phyloP scores from a whole-genome alignment of 1,140 invertebrate species.

The Elysia chlorotica region DNA sequence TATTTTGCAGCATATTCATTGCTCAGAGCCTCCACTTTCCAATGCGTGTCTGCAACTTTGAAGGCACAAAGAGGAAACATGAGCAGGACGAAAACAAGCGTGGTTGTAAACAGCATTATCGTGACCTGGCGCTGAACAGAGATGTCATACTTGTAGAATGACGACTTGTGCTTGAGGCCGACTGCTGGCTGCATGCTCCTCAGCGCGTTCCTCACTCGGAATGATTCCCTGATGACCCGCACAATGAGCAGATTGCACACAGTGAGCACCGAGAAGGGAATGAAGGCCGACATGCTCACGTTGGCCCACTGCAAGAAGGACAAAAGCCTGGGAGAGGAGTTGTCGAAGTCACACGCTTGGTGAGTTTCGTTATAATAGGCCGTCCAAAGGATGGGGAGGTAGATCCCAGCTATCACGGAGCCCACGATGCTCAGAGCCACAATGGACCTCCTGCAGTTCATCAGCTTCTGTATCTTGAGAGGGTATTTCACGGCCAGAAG shows the following conservation, averaged over 20 bases:
- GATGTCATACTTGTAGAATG: too few species aligned
- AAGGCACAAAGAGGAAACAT: constrained; percentile 45
- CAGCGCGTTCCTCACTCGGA: constrained; percentile 25
- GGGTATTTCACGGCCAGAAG: constrained; percentile 25
- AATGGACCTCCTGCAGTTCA: constrained; percentile 1
- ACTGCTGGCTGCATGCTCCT: not conserved
- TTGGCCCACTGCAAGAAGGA: constrained; percentile 42
- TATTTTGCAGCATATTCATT: constrained; percentile 14
- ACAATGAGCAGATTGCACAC: constrained; percentile 46
- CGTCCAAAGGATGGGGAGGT: constrained; percentile 21
- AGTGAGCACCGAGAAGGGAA: constrained; percentile 37
- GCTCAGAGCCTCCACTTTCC: not conserved
- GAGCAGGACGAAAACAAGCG: constrained; percentile 40
- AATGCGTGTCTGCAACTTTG: constrained; percentile 30
- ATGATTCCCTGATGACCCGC: constrained; percentile 30
- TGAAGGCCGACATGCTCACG: constrained; percentile 35
- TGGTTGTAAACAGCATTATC: constrained; percentile 41
- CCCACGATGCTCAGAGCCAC: constrained; percentile 4
- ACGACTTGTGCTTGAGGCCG: not conserved
- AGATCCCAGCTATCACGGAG: constrained; percentile 5
- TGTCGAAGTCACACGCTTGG: not conserved
- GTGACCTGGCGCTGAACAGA: constrained; percentile 14
- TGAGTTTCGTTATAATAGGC: not conserved
- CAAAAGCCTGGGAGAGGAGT: not conserved
- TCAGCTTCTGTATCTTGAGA: constrained; percentile 13